phyloP scores from a whole-genome alignment of 2,888 invertebrate species.

The Hemithea aestivaria region DNA sequence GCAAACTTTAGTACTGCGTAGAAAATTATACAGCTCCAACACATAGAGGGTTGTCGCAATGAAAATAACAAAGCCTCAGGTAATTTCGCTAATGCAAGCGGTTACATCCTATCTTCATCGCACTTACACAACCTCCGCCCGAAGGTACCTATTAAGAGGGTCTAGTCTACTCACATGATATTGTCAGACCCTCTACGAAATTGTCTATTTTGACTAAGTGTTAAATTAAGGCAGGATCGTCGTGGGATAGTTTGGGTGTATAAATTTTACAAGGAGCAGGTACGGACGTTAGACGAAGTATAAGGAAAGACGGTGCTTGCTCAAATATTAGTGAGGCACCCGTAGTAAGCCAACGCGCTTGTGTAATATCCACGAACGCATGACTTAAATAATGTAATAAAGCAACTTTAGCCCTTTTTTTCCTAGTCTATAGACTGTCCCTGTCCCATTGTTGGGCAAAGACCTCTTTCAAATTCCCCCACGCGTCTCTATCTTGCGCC shows the following conservation, averaged over 20 bases:
- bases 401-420: too few relatives aligned
- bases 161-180: slow-evolving; percentile 58
- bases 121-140: slow-evolving; percentile 59
- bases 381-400: too few relatives aligned
- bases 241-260: slow-evolving; percentile 35
- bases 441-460: too few relatives aligned
- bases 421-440: too few relatives aligned
- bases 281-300: too few relatives aligned
- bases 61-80: slow-evolving; percentile 76
- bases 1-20: slow-evolving; percentile 4
- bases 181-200: slow-evolving; percentile 55
- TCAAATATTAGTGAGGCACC: too few relatives aligned
- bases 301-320: too few relatives aligned
- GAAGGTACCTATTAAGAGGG: slow-evolving; percentile 72
- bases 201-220: slow-evolving; percentile 65
- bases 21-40: slow-evolving; percentile 1
- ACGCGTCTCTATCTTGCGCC: too few relatives aligned
- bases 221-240: slow-evolving; percentile 51
- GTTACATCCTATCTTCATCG: slow-evolving; percentile 73
- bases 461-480: too few relatives aligned
- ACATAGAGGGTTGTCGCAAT: slow-evolving; percentile 60
- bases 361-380: too few relatives aligned
- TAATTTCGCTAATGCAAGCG: slow-evolving; percentile 79
- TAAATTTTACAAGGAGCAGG: slow-evolving; percentile 34
- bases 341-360: too few relatives aligned